Evolutionary conservation across 2,113 vertebrate species (phyloP).

Genomic region (Grus americana): DNA sequence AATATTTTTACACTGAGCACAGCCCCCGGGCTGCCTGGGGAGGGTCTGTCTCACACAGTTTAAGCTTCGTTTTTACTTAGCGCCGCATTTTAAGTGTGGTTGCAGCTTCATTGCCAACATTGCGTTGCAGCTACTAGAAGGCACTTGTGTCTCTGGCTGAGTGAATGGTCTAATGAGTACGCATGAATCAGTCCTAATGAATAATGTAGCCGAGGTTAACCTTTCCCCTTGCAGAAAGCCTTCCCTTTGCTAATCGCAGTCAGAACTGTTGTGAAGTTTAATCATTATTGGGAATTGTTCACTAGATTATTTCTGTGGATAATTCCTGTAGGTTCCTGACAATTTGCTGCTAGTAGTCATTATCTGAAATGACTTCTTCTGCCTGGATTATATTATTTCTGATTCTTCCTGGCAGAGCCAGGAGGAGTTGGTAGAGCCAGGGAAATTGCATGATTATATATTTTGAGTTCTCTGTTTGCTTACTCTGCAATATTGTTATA

Average conservation of each 20-base stretch:
- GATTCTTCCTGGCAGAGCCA: neutral
- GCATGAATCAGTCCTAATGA: neutral
- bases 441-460: neutral
- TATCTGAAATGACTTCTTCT: neutral
- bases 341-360: neutral
- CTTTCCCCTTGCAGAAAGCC: slow-evolving; percentile 11
- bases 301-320: neutral
- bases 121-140: neutral
- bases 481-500: neutral
- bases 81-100: neutral
- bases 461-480: slow-evolving; percentile 21
- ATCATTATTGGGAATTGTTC: neutral
- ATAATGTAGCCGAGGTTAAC: neutral
- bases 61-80: neutral
- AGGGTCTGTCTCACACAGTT: neutral
- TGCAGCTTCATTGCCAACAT: neutral
- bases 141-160: neutral
- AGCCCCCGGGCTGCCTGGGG: neutral
- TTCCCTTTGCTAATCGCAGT: neutral
- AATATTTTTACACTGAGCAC: neutral
- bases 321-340: neutral
- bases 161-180: neutral
- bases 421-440: neutral
- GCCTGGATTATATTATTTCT: neutral
- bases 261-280: neutral